A percentile compares a stretch with the other conserved stretches of the same genome.
These are phyloP conservation scores for Lagodon rhomboides DNA, from an alignment of 2,797 vertebrate genomes.

Conservation along the genomic window DNA sequence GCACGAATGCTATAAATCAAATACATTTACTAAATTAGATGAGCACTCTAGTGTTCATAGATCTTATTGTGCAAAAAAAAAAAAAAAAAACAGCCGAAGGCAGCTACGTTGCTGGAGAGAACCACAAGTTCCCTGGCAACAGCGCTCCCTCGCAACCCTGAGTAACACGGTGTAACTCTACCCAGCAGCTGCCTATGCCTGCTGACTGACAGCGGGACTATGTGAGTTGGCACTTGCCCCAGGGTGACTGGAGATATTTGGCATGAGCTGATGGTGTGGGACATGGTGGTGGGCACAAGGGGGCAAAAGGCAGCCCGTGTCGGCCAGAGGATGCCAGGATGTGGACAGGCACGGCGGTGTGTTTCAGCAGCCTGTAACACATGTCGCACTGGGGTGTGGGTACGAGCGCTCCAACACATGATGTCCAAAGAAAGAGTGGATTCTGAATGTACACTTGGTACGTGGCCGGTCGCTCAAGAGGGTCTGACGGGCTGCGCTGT, in stretches of 20 bases:
- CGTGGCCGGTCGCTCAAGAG: slow-evolving; percentile 3
- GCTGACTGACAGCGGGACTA: slow-evolving; percentile 76
- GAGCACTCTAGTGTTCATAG: slow-evolving; percentile 1
- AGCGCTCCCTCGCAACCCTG: slow-evolving; percentile 51
- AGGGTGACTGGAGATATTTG: slow-evolving; percentile 73
- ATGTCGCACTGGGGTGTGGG: slow-evolving; percentile 12
- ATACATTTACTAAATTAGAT: background rate
- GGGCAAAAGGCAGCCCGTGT: slow-evolving; percentile 55
- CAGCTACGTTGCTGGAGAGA: slow-evolving; percentile 21
- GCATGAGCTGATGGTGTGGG: slow-evolving; percentile 72
- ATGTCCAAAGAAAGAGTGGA: slow-evolving; percentile 6
- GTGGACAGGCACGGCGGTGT: slow-evolving; percentile 15
- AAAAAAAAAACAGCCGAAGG: slow-evolving; percentile 13
- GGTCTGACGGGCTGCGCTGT: background rate
- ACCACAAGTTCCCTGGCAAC: slow-evolving; percentile 68
- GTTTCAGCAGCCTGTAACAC: slow-evolving; percentile 28
- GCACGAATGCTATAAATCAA: no score
- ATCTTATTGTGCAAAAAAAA: slow-evolving; percentile 9
- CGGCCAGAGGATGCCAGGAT: slow-evolving; percentile 48
- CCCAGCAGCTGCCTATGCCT: slow-evolving; percentile 75
- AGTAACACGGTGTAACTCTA: slow-evolving; percentile 70
- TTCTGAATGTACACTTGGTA: slow-evolving; percentile 6
- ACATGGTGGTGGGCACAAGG: slow-evolving; percentile 58
- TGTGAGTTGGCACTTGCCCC: slow-evolving; percentile 74
- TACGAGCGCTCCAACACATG: background rate